These are phyloP conservation scores for Cariama cristata DNA, from an alignment of 2,113 vertebrate genomes.

Conservation along the genomic window DNA sequence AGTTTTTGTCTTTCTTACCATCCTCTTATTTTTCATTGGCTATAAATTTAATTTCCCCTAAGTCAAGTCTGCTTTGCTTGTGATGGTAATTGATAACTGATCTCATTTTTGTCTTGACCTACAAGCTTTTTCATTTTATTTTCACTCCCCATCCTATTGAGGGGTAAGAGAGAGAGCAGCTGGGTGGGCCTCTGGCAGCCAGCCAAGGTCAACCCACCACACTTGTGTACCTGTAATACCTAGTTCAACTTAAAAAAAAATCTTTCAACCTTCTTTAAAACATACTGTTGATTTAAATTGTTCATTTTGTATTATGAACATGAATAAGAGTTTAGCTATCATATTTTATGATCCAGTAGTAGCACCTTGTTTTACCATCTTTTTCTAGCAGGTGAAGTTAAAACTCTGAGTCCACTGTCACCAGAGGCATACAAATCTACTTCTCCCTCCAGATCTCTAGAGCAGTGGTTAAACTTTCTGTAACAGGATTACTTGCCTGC, in stretches of 20 bases:
- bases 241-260: neutral
- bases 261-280: neutral
- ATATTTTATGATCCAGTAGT: neutral
- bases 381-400: neutral
- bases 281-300: neutral
- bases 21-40: neutral
- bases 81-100: neutral
- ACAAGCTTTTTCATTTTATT: neutral
- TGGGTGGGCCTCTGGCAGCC: neutral
- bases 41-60: neutral
- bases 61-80: neutral
- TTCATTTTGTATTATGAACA: neutral
- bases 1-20: neutral
- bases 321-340: neutral
- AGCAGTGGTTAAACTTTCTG: neutral
- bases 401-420: neutral
- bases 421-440: neutral
- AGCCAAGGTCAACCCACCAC: neutral
- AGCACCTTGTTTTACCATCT: neutral
- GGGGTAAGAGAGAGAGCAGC: neutral
- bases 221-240: neutral
- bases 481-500: neutral
- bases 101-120: neutral
- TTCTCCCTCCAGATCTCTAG: neutral
- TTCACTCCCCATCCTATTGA: neutral